These are phyloP conservation scores for Onthophagus sagittarius DNA, from an alignment of 2,888 invertebrate genomes.

Conservation along the genomic window DNA sequence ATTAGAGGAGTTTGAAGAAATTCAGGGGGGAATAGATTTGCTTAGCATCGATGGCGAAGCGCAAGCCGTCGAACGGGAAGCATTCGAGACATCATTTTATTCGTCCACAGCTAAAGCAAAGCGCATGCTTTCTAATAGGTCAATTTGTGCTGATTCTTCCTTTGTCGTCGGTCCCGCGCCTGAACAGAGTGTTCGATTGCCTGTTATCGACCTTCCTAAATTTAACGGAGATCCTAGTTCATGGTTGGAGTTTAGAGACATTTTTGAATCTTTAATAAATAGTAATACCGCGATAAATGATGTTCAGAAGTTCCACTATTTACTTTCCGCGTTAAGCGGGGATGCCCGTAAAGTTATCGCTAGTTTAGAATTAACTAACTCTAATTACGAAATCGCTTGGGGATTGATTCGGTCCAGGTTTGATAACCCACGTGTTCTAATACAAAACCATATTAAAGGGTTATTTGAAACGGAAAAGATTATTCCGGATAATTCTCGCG, in stretches of 20 bases:
- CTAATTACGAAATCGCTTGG: constrained; percentile 27
- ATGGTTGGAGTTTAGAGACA: constrained; percentile 18
- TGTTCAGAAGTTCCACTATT: constrained; percentile 20
- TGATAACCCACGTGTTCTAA: constrained; percentile 24
- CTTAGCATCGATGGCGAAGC: background rate
- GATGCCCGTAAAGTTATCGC: constrained; percentile 13
- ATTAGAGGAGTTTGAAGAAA: background rate
- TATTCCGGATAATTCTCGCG: constrained; percentile 7
- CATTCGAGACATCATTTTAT: background rate
- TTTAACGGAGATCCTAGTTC: background rate
- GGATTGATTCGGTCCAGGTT: constrained; percentile 24
- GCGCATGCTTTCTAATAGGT: background rate
- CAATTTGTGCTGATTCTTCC: background rate
- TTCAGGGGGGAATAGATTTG: background rate
- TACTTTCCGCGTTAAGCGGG: constrained; percentile 6
- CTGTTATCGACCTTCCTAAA: background rate
- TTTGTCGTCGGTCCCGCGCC: background rate
- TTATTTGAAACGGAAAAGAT: constrained; percentile 22
- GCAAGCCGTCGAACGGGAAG: background rate
- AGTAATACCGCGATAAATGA: constrained; percentile 17
- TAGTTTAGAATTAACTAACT: constrained; percentile 23
- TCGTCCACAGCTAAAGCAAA: background rate
- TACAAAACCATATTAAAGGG: constrained; percentile 24
- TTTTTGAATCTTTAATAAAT: constrained; percentile 20
- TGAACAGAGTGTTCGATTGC: constrained; percentile 10